A percentile compares a stretch with the other conserved stretches of the same genome.
Conservation (phyloP, 1,140 invertebrate species). For the Dendroctonus valens region DNA sequence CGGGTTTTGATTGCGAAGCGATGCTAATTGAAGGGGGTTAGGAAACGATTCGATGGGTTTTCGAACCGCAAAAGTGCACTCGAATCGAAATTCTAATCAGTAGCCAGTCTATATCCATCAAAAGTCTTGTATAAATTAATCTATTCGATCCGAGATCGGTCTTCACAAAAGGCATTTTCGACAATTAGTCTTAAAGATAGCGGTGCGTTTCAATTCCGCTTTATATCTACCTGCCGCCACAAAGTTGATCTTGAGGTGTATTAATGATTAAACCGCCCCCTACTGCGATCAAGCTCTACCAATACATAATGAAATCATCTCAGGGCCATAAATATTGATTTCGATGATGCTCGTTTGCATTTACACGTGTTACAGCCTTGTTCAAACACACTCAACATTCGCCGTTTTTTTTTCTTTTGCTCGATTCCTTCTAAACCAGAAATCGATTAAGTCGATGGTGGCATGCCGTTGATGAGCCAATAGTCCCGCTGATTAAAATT, state of each 20-base stretch:
- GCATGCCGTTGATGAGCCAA: too few species aligned
- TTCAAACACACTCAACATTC: neutral
- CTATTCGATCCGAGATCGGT: slow-evolving; percentile 24
- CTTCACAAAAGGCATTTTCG: slow-evolving; percentile 28
- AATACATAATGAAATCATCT: slow-evolving; percentile 27
- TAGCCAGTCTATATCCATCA: slow-evolving; percentile 19
- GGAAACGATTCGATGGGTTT: too few species aligned
- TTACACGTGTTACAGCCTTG: slow-evolving; percentile 1
- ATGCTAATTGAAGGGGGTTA: too few species aligned
- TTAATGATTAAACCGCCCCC: slow-evolving; percentile 28
- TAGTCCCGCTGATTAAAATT: slow-evolving; percentile 2
- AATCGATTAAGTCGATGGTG: too few species aligned
- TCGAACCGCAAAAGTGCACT: neutral
- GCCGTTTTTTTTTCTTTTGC: slow-evolving; percentile 4
- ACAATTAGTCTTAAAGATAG: slow-evolving; percentile 30
- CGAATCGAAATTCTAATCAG: slow-evolving; percentile 3
- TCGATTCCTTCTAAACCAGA: slow-evolving; percentile 14
- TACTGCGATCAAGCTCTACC: slow-evolving; percentile 16
- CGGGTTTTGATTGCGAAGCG: too few species aligned
- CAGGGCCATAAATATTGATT: slow-evolving; percentile 22
- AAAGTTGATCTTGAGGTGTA: slow-evolving; percentile 18
- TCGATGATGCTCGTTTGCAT: slow-evolving; percentile 14
- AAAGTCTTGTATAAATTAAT: slow-evolving; percentile 29
- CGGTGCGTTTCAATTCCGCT: slow-evolving; percentile 17
- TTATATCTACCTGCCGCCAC: slow-evolving; percentile 21